Evolutionary conservation across 2,888 invertebrate species (phyloP), one percentile per base, ranked within the genome.

Genomic region (Zygogramma bicolorata): DNA sequence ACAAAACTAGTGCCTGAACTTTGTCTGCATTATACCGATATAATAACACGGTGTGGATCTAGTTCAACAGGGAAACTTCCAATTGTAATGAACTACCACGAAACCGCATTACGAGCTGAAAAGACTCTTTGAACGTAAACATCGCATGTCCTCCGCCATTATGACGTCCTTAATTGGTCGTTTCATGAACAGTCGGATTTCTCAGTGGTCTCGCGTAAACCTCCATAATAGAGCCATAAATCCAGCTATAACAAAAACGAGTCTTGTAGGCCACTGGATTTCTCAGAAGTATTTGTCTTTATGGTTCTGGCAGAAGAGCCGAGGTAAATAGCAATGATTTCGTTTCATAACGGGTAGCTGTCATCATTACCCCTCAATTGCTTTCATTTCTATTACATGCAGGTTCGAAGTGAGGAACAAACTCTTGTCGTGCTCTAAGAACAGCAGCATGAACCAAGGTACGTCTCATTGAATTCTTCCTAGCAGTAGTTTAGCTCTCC

Each of bases 201-300:
- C 73, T 63, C 70, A 72, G 70, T 74, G 70, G 74, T 67, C 49
- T 58, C 68, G 67, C 78, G 70, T 79, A 78, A 80, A 79, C 70
- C 71, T 63, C 40, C 59, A 71, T 80, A 78, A 80, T 77, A 77
- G 76, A 81, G 77, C 76, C 49, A 79, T 80, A 81, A 81, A 80
- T 81, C 77, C 73, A 66, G 68, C 18, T 65, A 71, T 70, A 70
- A 74, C 73, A 78, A 77, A 79, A 79, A 79, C 75, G 66, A 70
- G 75, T 75, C 69, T 68, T 53, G 42, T 57, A 65, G 65, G 61
- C 59, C 58, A 63, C 60, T 67, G 68, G 40, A 59, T 62, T 73
- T 72, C 73, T 73, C 49, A 67, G 74, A 74, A 74, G 27, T 59
- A n/a, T 34, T 15, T 25, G 7, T 53, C 38, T 15, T n/a, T 34